Conservation (phyloP, 2,888 invertebrate genomes). For the Aromia moschata region DNA sequence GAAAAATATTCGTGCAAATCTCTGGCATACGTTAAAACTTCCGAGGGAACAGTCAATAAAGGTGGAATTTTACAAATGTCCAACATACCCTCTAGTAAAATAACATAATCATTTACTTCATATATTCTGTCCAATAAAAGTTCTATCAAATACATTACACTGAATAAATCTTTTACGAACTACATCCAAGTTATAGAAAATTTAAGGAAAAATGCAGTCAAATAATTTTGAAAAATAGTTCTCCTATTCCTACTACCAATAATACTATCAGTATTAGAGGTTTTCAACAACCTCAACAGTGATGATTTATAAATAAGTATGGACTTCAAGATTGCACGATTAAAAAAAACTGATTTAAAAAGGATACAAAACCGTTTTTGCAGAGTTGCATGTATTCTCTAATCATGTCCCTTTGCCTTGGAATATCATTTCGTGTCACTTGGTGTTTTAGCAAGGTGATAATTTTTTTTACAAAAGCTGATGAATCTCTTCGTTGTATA, state of each 20-base stretch:
- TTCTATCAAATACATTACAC: slow-evolving; percentile 55
- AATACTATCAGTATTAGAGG: too few relatives aligned
- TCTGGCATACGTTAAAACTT: slow-evolving; percentile 43
- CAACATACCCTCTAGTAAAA: slow-evolving; percentile 52
- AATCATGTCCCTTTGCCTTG: slow-evolving; percentile 36
- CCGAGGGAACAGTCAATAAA: slow-evolving; percentile 53
- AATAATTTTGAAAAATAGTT: too few relatives aligned
- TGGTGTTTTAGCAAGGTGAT: slow-evolving; percentile 35
- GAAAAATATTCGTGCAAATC: slow-evolving; percentile 58
- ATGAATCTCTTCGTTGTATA: slow-evolving; percentile 22
- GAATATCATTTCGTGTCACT: slow-evolving; percentile 36
- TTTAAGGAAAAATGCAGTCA: too few relatives aligned
- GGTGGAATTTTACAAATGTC: slow-evolving; percentile 54
- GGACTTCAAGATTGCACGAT: too few relatives aligned
- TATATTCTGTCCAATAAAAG: slow-evolving; percentile 49
- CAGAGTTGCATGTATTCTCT: slow-evolving; percentile 32
- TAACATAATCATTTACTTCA: slow-evolving; percentile 44
- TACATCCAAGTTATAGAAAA: too few relatives aligned
- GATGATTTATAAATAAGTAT: too few relatives aligned
- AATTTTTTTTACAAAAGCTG: slow-evolving; percentile 32
- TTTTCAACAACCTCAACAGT: too few relatives aligned
- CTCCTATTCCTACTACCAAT: too few relatives aligned
- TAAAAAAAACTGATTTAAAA: too few relatives aligned
- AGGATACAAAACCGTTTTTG: slow-evolving; percentile 45
- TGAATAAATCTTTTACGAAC: slow-evolving; percentile 56